Evolutionary conservation across 2,113 vertebrate species (phyloP).

Genomic region (Takifugu flavidus): DNA sequence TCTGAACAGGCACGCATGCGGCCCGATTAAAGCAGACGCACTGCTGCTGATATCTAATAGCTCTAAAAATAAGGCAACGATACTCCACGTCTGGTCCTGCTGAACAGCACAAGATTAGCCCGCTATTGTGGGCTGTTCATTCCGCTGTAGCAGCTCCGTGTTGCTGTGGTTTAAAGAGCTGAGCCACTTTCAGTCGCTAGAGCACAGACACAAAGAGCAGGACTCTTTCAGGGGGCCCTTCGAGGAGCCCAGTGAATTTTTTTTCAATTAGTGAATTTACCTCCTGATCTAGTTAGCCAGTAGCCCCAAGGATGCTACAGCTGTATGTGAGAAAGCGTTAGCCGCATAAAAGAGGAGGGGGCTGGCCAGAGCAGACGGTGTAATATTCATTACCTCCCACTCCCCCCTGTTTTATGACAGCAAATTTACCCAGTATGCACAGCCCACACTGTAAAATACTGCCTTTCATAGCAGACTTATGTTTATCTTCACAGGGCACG

Average conservation of each 20-base stretch:
- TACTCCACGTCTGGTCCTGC: constrained; percentile 12
- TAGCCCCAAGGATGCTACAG: constrained; percentile 66
- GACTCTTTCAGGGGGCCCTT: constrained; percentile 63
- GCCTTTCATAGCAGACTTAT: constrained; percentile 35
- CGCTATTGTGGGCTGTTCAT: constrained; percentile 23
- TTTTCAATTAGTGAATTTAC: constrained; percentile 75
- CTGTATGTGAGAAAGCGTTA: constrained; percentile 55
- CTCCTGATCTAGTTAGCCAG: constrained; percentile 74
- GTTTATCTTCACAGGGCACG: too few relatives aligned
- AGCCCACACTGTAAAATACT: constrained; percentile 62
- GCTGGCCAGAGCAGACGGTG: constrained; percentile 55
- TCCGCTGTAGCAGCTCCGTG: constrained; percentile 20
- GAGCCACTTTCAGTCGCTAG: constrained; percentile 61
- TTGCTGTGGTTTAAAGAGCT: constrained; percentile 29
- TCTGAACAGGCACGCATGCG: constrained; percentile 13
- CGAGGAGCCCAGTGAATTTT: constrained; percentile 69
- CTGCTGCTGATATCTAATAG: constrained; percentile 28
- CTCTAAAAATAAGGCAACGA: too few relatives aligned
- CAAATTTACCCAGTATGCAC: constrained; percentile 63
- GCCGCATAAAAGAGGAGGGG: constrained; percentile 30
- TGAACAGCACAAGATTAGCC: constrained; percentile 38
- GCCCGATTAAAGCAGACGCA: too few relatives aligned
- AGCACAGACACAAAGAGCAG: constrained; percentile 68
- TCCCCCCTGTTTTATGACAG: constrained; percentile 58
- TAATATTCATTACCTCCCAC: constrained; percentile 67